Base-by-base conservation (phyloP, 2,797 vertebrate species). In the Heterohyrax brucei region DNA sequence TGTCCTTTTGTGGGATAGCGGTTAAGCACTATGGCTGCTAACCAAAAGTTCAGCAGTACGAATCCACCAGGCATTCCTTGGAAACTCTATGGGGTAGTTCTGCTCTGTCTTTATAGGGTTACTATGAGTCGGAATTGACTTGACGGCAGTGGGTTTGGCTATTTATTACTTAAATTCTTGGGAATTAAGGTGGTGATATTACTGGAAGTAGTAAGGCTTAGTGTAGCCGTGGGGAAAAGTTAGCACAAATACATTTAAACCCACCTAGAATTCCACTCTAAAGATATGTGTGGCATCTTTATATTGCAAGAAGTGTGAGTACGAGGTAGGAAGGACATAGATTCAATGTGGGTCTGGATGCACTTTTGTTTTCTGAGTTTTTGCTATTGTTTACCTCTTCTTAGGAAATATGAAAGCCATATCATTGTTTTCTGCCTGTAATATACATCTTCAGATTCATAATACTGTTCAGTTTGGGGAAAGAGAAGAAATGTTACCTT, bases 181-280 rank as follows among this genome's bases (percentile, higher is more conserved):
- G 66, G 68, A 95, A 96, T 96, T 94, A 93, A 97, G 61, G 77
- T 96, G 61, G 77, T 96, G 72, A 44, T 94, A 70, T 89, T 28
- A 5, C 79, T 91, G 59, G 88, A 95, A 95, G 85, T 84, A 93
- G 87, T 81, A 70, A 89, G 64, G 53, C 13, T 96, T 91, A 92
- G 44, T 81, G 46, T 68, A 30, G 5, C 13, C 39, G 61, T 24
- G n/a, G 87, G 89, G 53, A 39, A 72, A 87, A 95, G 77, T 30
- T 6, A 68, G 28, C 48, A 28, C 39, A 59, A 24, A 3, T 44
- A 28, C 0, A 2, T 56, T 92, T 46, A 46, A 94, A 33, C 59
- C 21, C 56, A 77, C 9, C 33, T 26, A 76, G 64, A 87, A 77
- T 26, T 64, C 56, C 72, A 59, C 1, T 8, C 19, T 66, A 30